Conservation (phyloP, 1,140 invertebrate genomes). For the Melipona quadrifasciata region DNA sequence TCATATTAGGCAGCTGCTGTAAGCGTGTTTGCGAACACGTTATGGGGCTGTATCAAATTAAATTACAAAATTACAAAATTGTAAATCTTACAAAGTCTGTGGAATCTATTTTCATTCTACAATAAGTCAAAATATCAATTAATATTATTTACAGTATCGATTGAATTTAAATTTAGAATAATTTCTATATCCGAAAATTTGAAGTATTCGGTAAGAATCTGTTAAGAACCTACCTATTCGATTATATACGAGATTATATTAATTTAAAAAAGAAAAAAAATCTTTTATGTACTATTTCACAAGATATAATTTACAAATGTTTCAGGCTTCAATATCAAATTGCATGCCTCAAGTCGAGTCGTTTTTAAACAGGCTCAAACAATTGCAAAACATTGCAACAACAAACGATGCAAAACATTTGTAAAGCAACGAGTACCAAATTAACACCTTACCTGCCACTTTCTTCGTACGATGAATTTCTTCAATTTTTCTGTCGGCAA, state of each 20-base stretch:
- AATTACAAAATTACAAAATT: not conserved
- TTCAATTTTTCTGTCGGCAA: constrained; percentile 93
- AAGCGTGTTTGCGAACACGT: not conserved
- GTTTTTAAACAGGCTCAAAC: not conserved
- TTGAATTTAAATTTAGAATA: not conserved
- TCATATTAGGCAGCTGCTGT: not conserved
- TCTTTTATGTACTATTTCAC: not conserved
- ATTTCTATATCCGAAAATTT: not conserved
- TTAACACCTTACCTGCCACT: constrained; percentile 91
- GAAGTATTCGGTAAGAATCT: no score
- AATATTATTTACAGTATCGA: not conserved
- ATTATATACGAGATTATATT: no score
- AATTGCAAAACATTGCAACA: not conserved
- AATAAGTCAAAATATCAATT: not conserved
- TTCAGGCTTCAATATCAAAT: not conserved
- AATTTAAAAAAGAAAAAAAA: no score
- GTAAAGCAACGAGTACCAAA: not conserved
- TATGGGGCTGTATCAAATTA: not conserved
- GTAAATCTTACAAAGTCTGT: not conserved
- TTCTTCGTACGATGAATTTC: constrained; percentile 93
- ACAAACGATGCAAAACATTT: not conserved
- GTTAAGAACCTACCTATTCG: no score
- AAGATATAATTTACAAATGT: not conserved
- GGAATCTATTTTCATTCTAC: not conserved
- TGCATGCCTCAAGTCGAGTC: not conserved